Evolutionary conservation across 1,140 invertebrate species (phyloP), one percentile per base, ranked within the genome.

Genomic region (Nixonia krombeini): DNA sequence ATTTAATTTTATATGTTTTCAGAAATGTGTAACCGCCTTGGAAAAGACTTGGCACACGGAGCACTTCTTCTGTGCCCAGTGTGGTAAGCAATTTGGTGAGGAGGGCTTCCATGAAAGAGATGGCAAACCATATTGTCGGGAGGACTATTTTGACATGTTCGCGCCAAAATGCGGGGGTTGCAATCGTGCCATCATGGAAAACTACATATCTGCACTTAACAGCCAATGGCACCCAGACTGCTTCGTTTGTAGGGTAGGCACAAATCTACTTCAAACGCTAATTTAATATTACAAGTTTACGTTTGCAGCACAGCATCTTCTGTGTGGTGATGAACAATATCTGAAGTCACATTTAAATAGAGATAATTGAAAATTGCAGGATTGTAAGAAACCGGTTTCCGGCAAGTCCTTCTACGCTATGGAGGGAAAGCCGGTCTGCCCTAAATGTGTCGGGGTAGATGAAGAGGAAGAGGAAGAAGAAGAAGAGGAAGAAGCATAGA

Each of bases 31-130:
- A 25, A 99, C 96, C 0, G 98, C 98, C 1, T 85, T 99, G 79
- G 97, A 98, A 77, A 96, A 96, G 81, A 99, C 97, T 33, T 99
- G 97, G 96, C 98, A 99, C 84, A 97, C 96, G 57, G 97, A 99
- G 83, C 97, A 99, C 86, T 99, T 99, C 89, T 97, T 98, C 87
- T 99, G 98, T 86, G 95, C 95, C 33, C 96, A 98, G 77, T 99
- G 98, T 84, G 96, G 96, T 38, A 94, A 96, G 80, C 95, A 96
- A 78, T 98, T 99, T 76, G 96, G 96, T 4, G 96, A 98, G 72
- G 96, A 98, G 41, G 96, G 95, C 9, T 97, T 96, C 88, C 96
- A 97, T 84, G 96, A 97, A 79, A 90, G 93, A 57, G 95, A 97
- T 70, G 95, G 94, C 16, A 96, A 96, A 80, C 94, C 96, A 0